Percentiles rank a stretch among this genome's conserved stretches.
These are phyloP conservation scores for Sigmodon hispidus DNA, from an alignment of 2,113 vertebrate genomes.

Conservation along the genomic window DNA sequence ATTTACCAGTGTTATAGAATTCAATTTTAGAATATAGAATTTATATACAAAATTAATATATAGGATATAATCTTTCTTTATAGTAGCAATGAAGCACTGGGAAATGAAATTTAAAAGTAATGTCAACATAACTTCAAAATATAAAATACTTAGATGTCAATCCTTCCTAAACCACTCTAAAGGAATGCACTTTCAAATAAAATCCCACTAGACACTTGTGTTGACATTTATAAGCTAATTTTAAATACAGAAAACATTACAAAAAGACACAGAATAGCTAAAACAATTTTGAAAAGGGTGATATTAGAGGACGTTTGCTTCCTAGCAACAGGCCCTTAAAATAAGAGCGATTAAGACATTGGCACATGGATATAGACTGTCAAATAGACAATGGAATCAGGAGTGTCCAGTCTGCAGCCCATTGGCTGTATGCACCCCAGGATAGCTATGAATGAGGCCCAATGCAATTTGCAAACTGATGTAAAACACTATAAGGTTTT, in stretches of 20 bases:
- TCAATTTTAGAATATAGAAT: not conserved
- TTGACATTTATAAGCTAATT: not conserved
- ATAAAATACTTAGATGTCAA: not conserved
- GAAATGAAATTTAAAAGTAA: not conserved
- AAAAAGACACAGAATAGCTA: not conserved
- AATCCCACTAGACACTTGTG: not conserved
- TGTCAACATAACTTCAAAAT: not conserved
- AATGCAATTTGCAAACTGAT: not conserved
- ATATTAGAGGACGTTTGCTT: not conserved
- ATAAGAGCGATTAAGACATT: not conserved
- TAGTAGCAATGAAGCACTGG: not conserved
- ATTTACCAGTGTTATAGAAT: not conserved
- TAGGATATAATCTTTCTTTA: not conserved
- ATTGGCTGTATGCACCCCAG: not conserved
- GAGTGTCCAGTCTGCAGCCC: not conserved
- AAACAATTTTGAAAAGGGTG: constrained; percentile 1
- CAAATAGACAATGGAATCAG: not conserved
- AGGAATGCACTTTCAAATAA: not conserved
- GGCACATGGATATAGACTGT: not conserved
- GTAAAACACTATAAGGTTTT: not conserved
- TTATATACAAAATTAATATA: not conserved
- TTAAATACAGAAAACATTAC: not conserved
- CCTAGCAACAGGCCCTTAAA: not conserved
- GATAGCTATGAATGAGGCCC: not conserved
- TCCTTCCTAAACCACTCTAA: not conserved